A percentile compares a stretch with the other conserved stretches of the same genome.
Evolutionary conservation across 2,797 vertebrate species (phyloP).

Genomic region (Valencia hispanica): DNA sequence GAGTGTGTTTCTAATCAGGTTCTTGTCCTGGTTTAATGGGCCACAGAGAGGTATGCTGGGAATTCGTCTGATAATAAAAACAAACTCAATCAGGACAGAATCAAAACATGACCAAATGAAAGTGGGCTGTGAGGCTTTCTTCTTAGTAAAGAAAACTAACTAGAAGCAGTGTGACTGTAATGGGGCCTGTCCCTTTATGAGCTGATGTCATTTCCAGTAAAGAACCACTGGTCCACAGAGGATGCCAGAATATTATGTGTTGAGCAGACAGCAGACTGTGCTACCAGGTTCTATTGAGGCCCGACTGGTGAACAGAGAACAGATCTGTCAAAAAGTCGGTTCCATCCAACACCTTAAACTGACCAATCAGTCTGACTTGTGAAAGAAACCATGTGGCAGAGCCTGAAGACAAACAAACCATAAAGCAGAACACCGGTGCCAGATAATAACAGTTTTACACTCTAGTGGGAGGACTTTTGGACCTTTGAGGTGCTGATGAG

Average conservation of each 20-base stretch:
- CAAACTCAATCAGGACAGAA: conserved; percentile 40
- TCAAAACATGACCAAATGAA: conserved; percentile 20
- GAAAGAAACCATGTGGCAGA: conserved; percentile 55
- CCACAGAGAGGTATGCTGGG: conserved; percentile 24
- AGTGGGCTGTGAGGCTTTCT: conserved; percentile 6
- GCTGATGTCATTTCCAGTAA: conserved; percentile 73
- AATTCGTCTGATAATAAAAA: conserved; percentile 37
- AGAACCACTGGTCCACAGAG: conserved; percentile 42
- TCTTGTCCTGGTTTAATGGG: conserved; percentile 6
- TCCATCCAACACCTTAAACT: conserved; percentile 50
- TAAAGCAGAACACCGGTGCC: conserved; percentile 43
- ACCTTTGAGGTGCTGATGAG: conserved; percentile 44
- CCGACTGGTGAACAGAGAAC: conserved; percentile 42
- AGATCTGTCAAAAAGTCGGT: conserved; percentile 43
- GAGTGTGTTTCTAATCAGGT: conserved; percentile 67
- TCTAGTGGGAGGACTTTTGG: conserved; percentile 36
- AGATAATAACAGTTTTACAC: conserved; percentile 50
- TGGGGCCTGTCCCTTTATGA: conserved; percentile 66
- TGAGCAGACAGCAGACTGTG: conserved; percentile 47
- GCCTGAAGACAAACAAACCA: conserved; percentile 56
- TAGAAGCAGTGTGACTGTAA: conserved; percentile 52
- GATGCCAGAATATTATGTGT: conserved; percentile 46
- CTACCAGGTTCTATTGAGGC: conserved; percentile 33
- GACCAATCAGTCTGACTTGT: conserved; percentile 54
- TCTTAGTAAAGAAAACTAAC: conserved; percentile 48